phyloP scores from a whole-genome alignment of 1,140 invertebrate genomes.

The Nylanderia fulva region DNA sequence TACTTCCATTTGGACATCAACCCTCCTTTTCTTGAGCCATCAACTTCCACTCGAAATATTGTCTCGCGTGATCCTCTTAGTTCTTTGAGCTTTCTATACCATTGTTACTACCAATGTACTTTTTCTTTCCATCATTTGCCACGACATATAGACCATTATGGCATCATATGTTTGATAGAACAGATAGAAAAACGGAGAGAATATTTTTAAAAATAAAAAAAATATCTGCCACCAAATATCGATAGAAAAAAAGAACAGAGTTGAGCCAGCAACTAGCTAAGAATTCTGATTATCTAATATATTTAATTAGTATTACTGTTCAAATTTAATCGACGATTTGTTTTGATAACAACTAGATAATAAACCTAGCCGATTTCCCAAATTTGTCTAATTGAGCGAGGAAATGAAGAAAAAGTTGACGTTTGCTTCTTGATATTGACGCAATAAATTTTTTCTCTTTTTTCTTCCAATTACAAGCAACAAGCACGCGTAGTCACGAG shows the following conservation, averaged over 20 bases:
- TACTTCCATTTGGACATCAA: neutral
- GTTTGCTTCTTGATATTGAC: neutral
- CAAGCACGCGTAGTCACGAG: constrained; percentile 13
- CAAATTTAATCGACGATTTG: too few species aligned
- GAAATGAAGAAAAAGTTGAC: neutral
- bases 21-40: neutral
- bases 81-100: neutral
- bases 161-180: neutral
- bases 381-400: neutral
- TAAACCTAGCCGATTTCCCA: too few species aligned
- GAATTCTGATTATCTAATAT: too few species aligned
- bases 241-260: too few species aligned
- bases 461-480: constrained; percentile 13
- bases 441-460: constrained; percentile 20
- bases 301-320: too few species aligned
- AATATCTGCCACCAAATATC: too few species aligned
- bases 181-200: too few species aligned
- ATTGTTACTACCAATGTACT: constrained; percentile 19
- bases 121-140: neutral
- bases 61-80: constrained; percentile 16
- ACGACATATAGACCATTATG: too few species aligned
- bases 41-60: constrained; percentile 15
- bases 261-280: too few species aligned
- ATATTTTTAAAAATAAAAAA: too few species aligned
- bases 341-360: too few species aligned